Base-by-base conservation (phyloP, 2,888 invertebrate species). In the Julus scanicus region DNA sequence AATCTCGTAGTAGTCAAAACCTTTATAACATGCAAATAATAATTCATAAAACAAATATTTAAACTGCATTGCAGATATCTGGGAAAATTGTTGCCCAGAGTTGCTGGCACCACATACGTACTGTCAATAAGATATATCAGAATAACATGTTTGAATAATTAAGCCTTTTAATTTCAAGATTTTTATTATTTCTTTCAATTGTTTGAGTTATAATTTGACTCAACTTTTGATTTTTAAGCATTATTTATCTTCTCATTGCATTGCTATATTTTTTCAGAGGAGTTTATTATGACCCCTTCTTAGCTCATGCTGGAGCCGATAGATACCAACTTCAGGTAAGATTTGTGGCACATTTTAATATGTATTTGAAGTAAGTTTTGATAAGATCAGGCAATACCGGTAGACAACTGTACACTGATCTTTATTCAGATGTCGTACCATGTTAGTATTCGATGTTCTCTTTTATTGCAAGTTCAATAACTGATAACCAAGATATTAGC, bases 231-330 rank as follows among this genome's bases (percentile, higher is more conserved):
- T 29, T 37, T 37, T 80, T 29, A 29, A 4, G 37, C 37, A 37
- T 80, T 80, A 37, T 39, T 37, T 29, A 80, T 80, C 37, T 37
- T 80, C 29, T 80, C 80, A 80, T 37, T 39, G 37, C 37, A 29
- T 80, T 80, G 37, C 80, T 80, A 39, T 80, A 29, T 87, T 89
- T 89, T 90, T 92, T 92, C 94, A 94, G 93, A 94, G 96, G 97
- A 93, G 96, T 98, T 91, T 98, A 98, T 94, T 98, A 98, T 94
- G 98, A 98, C 94, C 98, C 97, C 91, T 97, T 97, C 95, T 94
- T 98, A 94, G 97, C 97, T 90, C 91, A 91, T 88, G 96, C 97
- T 90, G 95, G 95, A 91, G 96, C 96, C 91, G 97, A 97, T 94
- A 96, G 96, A 94, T 96, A 97, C 94, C 96, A 97, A 94, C 94